A percentile compares a stretch with the other conserved stretches of the same genome.
Conservation (phyloP, 23 tunicate species). For the Halocynthia aurantium region DNA sequence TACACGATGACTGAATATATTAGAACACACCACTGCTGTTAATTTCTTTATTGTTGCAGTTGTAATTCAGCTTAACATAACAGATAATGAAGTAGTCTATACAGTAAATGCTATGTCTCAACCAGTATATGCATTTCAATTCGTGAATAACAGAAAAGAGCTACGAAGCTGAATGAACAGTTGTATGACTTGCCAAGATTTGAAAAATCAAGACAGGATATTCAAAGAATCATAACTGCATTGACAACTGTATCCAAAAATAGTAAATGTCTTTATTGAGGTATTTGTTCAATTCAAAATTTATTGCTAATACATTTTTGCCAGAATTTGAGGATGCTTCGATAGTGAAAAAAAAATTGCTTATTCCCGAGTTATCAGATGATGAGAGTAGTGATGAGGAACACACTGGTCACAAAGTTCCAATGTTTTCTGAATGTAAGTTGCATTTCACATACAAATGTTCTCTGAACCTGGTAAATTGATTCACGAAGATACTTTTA, state of each 20-base stretch:
- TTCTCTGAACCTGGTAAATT: too few species aligned
- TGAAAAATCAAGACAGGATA: slow-evolving; percentile 17
- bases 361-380: slow-evolving; percentile 6
- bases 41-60: too few species aligned
- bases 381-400: slow-evolving; percentile 2
- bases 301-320: neutral
- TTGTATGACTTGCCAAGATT: slow-evolving; percentile 2
- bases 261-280: neutral
- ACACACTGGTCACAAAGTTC: neutral
- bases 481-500: too few species aligned
- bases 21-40: neutral
- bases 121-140: too few species aligned
- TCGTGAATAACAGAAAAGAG: slow-evolving; percentile 8
- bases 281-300: neutral
- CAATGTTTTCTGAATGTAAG: neutral
- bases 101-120: too few species aligned
- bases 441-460: too few species aligned
- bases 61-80: too few species aligned
- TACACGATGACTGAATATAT: too few species aligned
- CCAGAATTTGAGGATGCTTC: neutral
- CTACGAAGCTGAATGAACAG: neutral
- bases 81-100: too few species aligned
- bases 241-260: slow-evolving; percentile 6
- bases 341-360: neutral
- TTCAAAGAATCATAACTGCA: slow-evolving; percentile 11